Evolutionary conservation across 2,797 vertebrate genomes (phyloP).

Genomic region (Rhinatrema bivittatum): DNA sequence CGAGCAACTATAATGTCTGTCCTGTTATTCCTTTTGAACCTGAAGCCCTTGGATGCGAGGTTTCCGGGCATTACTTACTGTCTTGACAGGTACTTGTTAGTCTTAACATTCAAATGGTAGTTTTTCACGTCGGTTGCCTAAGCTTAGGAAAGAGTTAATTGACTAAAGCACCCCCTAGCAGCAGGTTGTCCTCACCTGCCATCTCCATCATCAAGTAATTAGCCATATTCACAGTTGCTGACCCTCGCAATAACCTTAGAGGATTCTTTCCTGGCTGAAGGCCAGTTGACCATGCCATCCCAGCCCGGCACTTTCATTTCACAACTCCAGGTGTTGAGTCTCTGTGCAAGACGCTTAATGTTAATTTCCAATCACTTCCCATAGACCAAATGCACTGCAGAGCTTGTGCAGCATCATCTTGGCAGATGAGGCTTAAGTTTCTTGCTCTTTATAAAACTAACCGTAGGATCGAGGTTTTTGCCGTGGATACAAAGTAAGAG

Average conservation of each 20-base stretch:
- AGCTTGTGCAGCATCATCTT: too few relatives aligned
- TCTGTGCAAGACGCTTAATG: constrained; percentile 20
- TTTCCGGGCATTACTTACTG: constrained; percentile 25
- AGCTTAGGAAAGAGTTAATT: constrained; percentile 50
- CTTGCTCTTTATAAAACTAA: too few relatives aligned
- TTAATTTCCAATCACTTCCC: constrained; percentile 36
- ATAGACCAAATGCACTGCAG: constrained; percentile 13
- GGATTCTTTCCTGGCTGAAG: constrained; percentile 49
- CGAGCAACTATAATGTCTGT: too few relatives aligned
- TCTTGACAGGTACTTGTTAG: constrained; percentile 44
- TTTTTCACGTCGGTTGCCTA: constrained; percentile 39
- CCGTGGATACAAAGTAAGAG: too few relatives aligned
- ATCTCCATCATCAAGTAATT: constrained; percentile 51
- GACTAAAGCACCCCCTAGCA: constrained; percentile 37
- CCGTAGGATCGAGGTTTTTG: too few relatives aligned
- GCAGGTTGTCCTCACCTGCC: constrained; percentile 49
- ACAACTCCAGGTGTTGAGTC: constrained; percentile 47
- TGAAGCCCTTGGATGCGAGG: constrained; percentile 3
- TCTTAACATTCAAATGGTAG: constrained; percentile 39
- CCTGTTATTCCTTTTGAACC: constrained; percentile 31
- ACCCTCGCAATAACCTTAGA: constrained; percentile 46
- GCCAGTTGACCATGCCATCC: constrained; percentile 50
- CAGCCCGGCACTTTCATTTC: constrained; percentile 36
- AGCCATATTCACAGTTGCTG: constrained; percentile 55
- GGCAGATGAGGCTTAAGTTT: too few relatives aligned